These are phyloP conservation scores for Brachyistius frenatus DNA, from an alignment of 2,113 vertebrate genomes.

Conservation along the genomic window DNA sequence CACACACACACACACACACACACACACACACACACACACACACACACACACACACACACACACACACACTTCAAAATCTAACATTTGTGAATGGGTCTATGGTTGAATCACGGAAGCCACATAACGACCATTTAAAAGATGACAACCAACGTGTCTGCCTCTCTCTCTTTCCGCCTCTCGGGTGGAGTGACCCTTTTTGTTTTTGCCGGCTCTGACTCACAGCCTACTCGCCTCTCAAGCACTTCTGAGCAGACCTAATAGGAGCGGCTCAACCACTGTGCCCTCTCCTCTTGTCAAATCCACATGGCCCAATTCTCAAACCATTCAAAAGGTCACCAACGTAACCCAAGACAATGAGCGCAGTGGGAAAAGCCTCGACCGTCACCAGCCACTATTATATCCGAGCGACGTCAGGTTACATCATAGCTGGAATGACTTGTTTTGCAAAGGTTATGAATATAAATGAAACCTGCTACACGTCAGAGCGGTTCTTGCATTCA, in stretches of 20 bases:
- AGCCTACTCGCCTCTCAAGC: slow-evolving; percentile 34
- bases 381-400: slow-evolving; percentile 46
- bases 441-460: slow-evolving; percentile 53
- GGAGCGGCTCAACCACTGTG: slow-evolving; percentile 45
- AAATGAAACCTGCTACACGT: slow-evolving; percentile 40
- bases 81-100: slow-evolving; percentile 44
- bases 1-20: background rate
- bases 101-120: slow-evolving; percentile 1
- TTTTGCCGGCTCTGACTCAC: slow-evolving; percentile 44
- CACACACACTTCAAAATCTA: background rate
- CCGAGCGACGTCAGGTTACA: slow-evolving; percentile 58
- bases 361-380: slow-evolving; percentile 44
- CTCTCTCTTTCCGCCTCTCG: slow-evolving; percentile 1
- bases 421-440: slow-evolving; percentile 52
- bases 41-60: background rate
- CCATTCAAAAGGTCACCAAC: slow-evolving; percentile 66
- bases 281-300: slow-evolving; percentile 53
- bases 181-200: slow-evolving; percentile 36
- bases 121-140: slow-evolving; percentile 32
- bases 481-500: slow-evolving; percentile 7
- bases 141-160: background rate
- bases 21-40: slow-evolving; percentile 3
- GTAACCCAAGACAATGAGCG: slow-evolving; percentile 65
- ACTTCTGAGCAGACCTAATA: slow-evolving; percentile 38
- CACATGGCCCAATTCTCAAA: slow-evolving; percentile 47